Evolutionary conservation across 2,113 vertebrate genomes (phyloP), one percentile per base, ranked within the genome.

Genomic region (Siniperca knerii): DNA sequence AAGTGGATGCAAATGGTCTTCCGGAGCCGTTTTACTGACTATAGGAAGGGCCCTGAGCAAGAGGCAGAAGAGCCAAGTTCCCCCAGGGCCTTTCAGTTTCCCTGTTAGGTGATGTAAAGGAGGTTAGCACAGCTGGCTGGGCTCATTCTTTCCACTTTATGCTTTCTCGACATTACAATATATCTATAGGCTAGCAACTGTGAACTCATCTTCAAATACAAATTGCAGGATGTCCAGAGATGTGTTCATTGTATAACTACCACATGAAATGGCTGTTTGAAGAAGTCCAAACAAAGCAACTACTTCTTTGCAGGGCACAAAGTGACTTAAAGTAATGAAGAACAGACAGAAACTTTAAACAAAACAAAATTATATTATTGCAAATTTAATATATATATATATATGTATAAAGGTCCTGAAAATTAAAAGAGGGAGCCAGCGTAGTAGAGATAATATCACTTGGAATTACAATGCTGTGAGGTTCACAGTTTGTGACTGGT

Each of bases 61-160:
- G 71, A 77, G 18, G 71, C 66, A 58, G 55, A 69, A 50, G 42
- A 76, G 33, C 23, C 33, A 13, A 16, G 21, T 20, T 79, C 66
- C 85, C 83, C 40, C 2, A 1, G 5, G 80, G 75, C 60, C n/a
- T 42, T 72, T 78, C 65, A 80, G 4, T 55, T 61, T 52, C 29
- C 25, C 64, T 75, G 46, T 64, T 64, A 77, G 87, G 64, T 84
- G 64, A 78, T 44, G 65, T 74, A 83, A 83, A 87, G 67, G 69
- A 88, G 73, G 72, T 77, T 64, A 70, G 52, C 70, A 69, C 85
- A 89, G 82, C 84, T 81, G 79, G 76, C 54, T 77, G 42, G 18
- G 23, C 78, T 85, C 71, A 77, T 86, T 73, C 33, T 73, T 86
- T 84, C 77, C 72, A 70, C 85, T 90, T 80, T 33, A 84, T 79